These are phyloP conservation scores for Ceratosolen fusciceps DNA, from an alignment of 1,140 invertebrate genomes.

Conservation along the genomic window DNA sequence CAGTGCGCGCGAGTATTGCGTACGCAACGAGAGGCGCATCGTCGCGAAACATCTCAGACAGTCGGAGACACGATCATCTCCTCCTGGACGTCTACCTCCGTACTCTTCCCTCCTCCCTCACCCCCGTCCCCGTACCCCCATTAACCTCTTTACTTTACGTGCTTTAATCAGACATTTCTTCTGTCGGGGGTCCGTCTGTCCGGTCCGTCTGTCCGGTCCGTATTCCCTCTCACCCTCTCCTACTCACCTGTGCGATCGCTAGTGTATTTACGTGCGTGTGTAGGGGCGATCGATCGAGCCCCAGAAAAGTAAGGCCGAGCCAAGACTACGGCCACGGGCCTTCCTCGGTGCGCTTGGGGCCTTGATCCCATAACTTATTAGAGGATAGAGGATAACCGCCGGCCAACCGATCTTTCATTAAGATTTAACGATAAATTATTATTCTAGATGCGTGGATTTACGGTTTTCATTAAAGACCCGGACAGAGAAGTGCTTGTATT, in stretches of 20 bases:
- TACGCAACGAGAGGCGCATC: not conserved
- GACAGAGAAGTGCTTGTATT: no score
- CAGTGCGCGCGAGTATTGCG: not conserved
- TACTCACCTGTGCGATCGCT: no score
- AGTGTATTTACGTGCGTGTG: not conserved
- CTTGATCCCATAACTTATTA: not conserved
- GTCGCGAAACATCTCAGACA: conserved; percentile 6
- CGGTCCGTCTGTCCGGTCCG: no score
- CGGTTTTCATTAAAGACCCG: not conserved
- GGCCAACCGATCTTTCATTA: not conserved
- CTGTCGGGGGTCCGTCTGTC: no score
- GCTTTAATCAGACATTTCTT: not conserved
- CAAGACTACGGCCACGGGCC: not conserved
- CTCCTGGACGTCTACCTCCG: conserved; percentile 11
- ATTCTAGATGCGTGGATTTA: not conserved
- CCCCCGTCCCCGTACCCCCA: no score
- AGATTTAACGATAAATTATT: not conserved
- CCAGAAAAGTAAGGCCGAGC: not conserved
- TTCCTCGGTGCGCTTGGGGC: not conserved
- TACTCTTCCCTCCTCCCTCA: no score
- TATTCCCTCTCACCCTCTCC: no score
- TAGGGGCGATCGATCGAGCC: not conserved
- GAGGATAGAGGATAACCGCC: not conserved
- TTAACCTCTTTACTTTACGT: not conserved
- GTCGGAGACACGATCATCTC: not conserved